phyloP scores from a whole-genome alignment of 2,113 vertebrate species.

The Rallus limicola region DNA sequence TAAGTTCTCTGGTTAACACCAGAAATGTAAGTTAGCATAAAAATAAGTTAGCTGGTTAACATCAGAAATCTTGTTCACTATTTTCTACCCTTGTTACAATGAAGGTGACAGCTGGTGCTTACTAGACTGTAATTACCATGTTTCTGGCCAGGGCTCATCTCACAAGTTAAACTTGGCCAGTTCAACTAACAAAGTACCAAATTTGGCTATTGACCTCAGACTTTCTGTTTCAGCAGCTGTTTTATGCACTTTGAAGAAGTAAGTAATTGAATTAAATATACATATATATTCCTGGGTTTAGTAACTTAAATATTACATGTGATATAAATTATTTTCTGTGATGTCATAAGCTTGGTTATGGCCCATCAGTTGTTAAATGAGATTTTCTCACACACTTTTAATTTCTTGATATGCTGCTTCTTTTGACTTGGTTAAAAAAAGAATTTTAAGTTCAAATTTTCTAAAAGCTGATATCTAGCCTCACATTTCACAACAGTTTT shows the following conservation, averaged over 20 bases:
- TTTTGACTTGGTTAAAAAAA: background rate
- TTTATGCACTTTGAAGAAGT: background rate
- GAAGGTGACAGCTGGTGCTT: background rate
- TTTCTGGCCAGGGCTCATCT: background rate
- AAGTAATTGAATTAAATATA: background rate
- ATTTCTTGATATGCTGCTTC: background rate
- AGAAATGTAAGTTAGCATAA: background rate
- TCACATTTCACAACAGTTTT: background rate
- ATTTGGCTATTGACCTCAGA: background rate
- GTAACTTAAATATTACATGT: background rate
- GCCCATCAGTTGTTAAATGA: background rate
- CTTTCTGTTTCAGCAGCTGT: background rate
- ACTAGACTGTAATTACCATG: background rate
- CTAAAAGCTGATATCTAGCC: background rate
- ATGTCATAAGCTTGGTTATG: background rate
- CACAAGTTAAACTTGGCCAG: background rate
- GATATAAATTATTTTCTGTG: background rate
- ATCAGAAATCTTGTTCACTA: background rate
- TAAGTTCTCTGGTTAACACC: background rate
- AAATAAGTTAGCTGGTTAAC: background rate
- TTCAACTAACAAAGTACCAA: background rate
- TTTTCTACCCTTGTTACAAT: background rate
- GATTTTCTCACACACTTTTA: background rate
- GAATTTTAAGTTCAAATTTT: background rate
- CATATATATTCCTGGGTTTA: background rate